These are phyloP conservation scores for Romanogobio albipinnatus DNA, from an alignment of 2,113 vertebrate genomes.

Conservation along the genomic window DNA sequence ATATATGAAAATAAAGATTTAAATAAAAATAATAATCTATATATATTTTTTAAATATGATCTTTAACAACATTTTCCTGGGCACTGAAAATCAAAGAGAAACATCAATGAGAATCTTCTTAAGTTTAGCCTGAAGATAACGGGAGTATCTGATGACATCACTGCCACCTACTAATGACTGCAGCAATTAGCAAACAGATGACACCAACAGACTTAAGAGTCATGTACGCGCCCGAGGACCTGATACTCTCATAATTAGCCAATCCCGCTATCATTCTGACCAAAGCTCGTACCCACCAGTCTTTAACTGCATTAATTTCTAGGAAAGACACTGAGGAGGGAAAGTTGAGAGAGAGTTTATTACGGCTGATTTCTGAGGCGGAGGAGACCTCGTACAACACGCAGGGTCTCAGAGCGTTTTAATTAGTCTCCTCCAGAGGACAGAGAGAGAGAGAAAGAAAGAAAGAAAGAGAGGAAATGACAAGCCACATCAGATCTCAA, in stretches of 20 bases:
- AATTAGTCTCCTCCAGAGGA: slow-evolving; percentile 55
- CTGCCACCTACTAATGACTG: neutral
- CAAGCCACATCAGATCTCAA: slow-evolving; percentile 55
- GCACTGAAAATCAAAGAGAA: neutral
- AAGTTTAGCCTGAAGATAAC: neutral
- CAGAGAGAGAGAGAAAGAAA: slow-evolving; percentile 3
- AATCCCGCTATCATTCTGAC: slow-evolving; percentile 35
- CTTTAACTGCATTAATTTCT: slow-evolving; percentile 44
- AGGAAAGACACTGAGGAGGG: slow-evolving; percentile 62
- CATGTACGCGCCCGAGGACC: slow-evolving; percentile 3
- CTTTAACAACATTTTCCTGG: neutral
- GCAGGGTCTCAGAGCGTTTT: slow-evolving; percentile 40
- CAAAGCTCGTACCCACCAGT: slow-evolving; percentile 38
- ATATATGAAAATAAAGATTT: too few species aligned
- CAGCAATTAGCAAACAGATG: neutral
- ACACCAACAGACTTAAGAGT: slow-evolving; percentile 33
- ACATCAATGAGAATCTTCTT: neutral
- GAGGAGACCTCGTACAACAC: slow-evolving; percentile 25
- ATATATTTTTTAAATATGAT: too few species aligned
- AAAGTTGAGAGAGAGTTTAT: slow-evolving; percentile 37
- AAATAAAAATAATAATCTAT: too few species aligned
- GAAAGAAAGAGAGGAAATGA: slow-evolving; percentile 45
- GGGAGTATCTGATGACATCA: slow-evolving; percentile 14
- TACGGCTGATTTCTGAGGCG: slow-evolving; percentile 37
- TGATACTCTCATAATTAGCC: slow-evolving; percentile 35